phyloP scores from a whole-genome alignment of 2,113 vertebrate species.

The Dicerorhinus sumatrensis region DNA sequence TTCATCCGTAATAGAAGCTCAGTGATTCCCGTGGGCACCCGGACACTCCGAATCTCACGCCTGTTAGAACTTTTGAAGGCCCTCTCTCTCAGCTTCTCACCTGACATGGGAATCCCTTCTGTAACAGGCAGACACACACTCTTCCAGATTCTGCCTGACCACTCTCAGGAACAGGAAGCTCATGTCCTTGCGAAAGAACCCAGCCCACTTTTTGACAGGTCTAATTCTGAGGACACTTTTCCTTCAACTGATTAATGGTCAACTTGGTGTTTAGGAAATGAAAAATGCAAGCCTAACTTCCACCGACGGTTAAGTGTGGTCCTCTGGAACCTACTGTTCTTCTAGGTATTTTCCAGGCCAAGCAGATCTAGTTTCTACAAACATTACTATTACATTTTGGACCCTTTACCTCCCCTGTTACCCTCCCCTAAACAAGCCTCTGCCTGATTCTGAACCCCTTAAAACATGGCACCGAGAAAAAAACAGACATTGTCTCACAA shows the following conservation, averaged over 20 bases:
- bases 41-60: neutral
- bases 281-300: neutral
- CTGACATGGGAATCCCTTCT: neutral
- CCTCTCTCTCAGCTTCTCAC: neutral
- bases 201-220: neutral
- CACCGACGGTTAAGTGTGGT: neutral
- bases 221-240: neutral
- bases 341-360: neutral
- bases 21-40: neutral
- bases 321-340: neutral
- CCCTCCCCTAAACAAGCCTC: slow-evolving; percentile 1
- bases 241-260: neutral
- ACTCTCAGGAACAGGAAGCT: neutral
- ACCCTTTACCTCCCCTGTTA: neutral
- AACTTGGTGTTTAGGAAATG: neutral
- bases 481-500: neutral
- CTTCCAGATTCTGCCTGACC: neutral
- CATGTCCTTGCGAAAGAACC: neutral
- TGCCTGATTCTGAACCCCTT: slow-evolving; percentile 8
- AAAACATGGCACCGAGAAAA: neutral
- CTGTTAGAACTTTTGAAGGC: neutral
- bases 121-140: neutral
- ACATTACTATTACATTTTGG: neutral
- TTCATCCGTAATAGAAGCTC: neutral
- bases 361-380: neutral